Evolutionary conservation across 2,797 vertebrate genomes (phyloP), one percentile per base, ranked within the genome.

Genomic region (Adelosebastes latens): DNA sequence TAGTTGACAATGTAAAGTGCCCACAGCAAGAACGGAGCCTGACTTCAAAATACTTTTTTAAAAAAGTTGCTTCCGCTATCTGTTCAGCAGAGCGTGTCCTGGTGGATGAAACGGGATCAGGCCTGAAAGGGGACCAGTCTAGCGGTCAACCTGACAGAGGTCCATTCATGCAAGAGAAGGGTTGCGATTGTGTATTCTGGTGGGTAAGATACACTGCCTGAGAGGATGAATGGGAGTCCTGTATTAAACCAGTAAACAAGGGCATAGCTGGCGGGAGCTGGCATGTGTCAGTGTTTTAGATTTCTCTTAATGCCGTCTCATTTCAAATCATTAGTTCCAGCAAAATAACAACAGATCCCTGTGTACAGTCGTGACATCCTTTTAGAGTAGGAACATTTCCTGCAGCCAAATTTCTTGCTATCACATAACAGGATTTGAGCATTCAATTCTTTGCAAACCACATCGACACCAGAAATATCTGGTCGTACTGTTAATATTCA

Each of bases 151-250:
- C 73, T 81, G 86, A 93, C 89, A 92, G 82, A 78, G 77, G 62
- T 62, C 88, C 85, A 93, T 95, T 95, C 89, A 95, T 85, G 79
- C 61, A 68, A 59, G 72, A 88, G 66, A 83, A 87, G 80, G 88
- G 82, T 68, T 84, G 86, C 56, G 68, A 90, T 92, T 93, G 89
- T 91, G 90, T 89, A 91, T 93, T 93, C 88, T 79, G 85, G 81
- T 89, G 81, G 68, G 79, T 87, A 84, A 79, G 78, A 90, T 65
- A 79, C 76, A 72, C 72, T 4, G 80, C 34, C 77, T 32, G 29
- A 64, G 18, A 69, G 81, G 36, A 88, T 93, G 88, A 94, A 93
- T 90, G 83, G 87, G 84, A 77, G 73, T 83, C 74, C 77, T 92
- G 85, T 92, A 64, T 81, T 64, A 73, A 77, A 77, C 58, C 59